Conservation (phyloP, 2,797 vertebrate genomes). For the Halcyon chelicuti region DNA sequence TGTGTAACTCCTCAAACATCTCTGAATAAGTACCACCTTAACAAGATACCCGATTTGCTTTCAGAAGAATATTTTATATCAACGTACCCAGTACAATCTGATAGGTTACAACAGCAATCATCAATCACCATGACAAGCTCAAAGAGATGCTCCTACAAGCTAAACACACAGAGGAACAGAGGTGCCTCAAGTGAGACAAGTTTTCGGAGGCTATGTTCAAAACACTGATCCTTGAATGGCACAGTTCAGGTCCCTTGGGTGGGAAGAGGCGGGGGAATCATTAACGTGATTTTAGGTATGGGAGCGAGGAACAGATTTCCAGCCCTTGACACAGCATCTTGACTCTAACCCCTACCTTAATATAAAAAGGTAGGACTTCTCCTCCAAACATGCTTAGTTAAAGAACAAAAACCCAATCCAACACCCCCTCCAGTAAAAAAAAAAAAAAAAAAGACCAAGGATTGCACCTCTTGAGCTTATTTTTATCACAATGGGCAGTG, state of each 20-base stretch:
- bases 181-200: background rate
- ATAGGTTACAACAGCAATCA: slow-evolving; percentile 19
- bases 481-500: background rate
- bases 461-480: background rate
- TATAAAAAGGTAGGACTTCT: background rate
- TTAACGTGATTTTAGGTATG: too few species aligned
- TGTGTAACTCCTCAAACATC: background rate
- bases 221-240: background rate
- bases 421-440: background rate
- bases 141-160: slow-evolving; percentile 4
- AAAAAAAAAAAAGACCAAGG: background rate
- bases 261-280: background rate
- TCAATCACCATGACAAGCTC: slow-evolving; percentile 65
- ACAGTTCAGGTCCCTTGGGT: background rate
- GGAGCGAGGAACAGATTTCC: background rate
- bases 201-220: background rate
- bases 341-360: background rate
- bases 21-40: background rate
- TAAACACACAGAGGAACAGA: background rate
- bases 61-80: background rate
- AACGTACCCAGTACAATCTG: background rate
- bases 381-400: background rate
- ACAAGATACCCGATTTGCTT: background rate
- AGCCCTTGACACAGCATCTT: background rate
- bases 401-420: background rate